Evolutionary conservation across 2,113 vertebrate genomes (phyloP).

Genomic region (Canis aureus): DNA sequence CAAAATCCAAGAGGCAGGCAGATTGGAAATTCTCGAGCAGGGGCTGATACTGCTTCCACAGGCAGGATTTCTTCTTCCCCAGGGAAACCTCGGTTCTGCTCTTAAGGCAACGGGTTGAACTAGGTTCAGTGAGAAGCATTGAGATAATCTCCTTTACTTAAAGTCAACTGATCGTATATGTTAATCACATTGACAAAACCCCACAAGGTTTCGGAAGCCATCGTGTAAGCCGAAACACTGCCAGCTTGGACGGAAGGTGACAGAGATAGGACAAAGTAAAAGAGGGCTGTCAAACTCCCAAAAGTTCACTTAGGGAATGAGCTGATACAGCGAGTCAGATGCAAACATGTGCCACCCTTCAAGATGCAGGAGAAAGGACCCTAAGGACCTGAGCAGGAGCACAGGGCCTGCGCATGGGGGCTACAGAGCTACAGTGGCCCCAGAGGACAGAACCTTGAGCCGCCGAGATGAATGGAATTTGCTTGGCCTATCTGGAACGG

Average conservation of each 20-base stretch:
- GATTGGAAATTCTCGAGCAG: neutral
- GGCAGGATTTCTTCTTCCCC: neutral
- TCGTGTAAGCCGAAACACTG: neutral
- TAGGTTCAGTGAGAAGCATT: neutral
- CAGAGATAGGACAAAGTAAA: neutral
- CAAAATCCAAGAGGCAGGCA: neutral
- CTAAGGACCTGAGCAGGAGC: neutral
- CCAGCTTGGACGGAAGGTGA: neutral
- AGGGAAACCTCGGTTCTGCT: neutral
- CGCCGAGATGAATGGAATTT: neutral
- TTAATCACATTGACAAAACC: neutral
- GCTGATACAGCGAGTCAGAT: neutral
- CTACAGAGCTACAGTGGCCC: neutral
- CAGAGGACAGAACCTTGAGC: neutral
- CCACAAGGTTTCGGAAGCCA: neutral
- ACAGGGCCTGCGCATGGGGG: neutral
- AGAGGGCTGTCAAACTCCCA: neutral
- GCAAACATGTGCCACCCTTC: neutral
- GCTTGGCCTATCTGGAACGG: neutral
- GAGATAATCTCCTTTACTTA: slow-evolving; percentile 38
- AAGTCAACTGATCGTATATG: neutral
- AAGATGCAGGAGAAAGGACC: neutral
- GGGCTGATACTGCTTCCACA: neutral
- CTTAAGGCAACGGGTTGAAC: neutral
- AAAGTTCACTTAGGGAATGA: neutral